A percentile compares a stretch with the other conserved stretches of the same genome.
These are phyloP conservation scores for Drosophila pruinosa DNA, from an alignment of 1,140 invertebrate species.

Conservation along the genomic window DNA sequence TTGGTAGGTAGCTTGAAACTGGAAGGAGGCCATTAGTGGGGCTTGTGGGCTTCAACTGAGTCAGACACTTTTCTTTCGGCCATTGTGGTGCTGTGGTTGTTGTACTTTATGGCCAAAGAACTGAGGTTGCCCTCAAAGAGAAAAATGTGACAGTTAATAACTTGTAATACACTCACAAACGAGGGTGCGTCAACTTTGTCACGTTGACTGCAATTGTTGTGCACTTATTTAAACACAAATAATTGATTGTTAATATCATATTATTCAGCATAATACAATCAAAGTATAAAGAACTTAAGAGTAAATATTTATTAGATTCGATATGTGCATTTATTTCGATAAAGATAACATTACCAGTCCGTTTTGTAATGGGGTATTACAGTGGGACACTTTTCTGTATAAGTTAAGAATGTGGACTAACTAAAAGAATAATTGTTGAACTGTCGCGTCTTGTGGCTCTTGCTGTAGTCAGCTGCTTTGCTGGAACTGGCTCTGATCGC, in stretches of 20 bases:
- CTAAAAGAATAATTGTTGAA: slow-evolving; percentile 2
- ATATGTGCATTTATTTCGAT: background rate
- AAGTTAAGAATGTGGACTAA: background rate
- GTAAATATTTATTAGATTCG: slow-evolving; percentile 1
- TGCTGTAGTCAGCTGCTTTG: slow-evolving; percentile 35
- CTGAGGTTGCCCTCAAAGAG: slow-evolving; percentile 54
- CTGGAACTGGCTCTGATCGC: slow-evolving; percentile 41
- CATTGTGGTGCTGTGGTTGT: slow-evolving; percentile 27
- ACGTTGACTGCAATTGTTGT: background rate
- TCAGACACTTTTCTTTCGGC: slow-evolving; percentile 44
- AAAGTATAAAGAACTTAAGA: background rate
- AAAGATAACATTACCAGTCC: background rate
- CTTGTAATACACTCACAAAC: background rate
- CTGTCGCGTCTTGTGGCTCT: slow-evolving; percentile 9
- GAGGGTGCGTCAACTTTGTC: background rate
- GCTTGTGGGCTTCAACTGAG: slow-evolving; percentile 53
- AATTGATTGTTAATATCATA: background rate
- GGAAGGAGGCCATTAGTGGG: slow-evolving; percentile 43
- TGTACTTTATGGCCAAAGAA: slow-evolving; percentile 40
- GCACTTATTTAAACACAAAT: background rate
- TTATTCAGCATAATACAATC: too few species aligned
- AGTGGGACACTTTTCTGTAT: background rate
- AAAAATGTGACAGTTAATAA: slow-evolving; percentile 10
- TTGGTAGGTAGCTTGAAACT: background rate
- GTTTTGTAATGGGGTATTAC: background rate